These are phyloP conservation scores for Chionoecetes opilio DNA, from an alignment of 1,140 invertebrate genomes.

Conservation along the genomic window DNA sequence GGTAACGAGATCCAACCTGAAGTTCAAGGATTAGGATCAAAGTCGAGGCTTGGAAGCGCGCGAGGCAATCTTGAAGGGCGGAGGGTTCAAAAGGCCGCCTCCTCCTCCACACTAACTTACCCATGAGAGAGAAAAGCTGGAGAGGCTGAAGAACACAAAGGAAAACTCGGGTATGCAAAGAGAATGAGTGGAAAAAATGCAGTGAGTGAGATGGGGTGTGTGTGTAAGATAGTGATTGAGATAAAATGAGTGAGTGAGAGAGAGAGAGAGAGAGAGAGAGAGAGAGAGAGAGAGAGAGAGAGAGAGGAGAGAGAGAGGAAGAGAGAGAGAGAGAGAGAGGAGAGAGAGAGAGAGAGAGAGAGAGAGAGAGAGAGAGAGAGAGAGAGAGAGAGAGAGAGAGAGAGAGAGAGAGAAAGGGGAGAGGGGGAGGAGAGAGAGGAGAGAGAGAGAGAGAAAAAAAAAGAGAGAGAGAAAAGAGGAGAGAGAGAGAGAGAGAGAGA, in stretches of 20 bases:
- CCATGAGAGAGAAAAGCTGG: no score
- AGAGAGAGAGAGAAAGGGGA: neutral
- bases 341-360: no score
- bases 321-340: no score
- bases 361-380: neutral
- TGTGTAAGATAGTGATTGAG: no score
- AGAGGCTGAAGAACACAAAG: no score
- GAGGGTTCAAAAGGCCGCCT: neutral
- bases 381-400: neutral
- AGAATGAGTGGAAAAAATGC: no score
- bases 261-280: no score
- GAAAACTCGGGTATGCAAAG: no score
- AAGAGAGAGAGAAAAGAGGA: neutral
- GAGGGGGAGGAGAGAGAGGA: neutral
- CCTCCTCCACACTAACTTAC: neutral
- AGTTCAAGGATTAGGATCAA: slow-evolving; percentile 17
- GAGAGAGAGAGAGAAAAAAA: neutral
- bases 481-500: neutral
- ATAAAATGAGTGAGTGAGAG: no score
- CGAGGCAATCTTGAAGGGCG: neutral
- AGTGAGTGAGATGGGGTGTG: no score
- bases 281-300: no score
- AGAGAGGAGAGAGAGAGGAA: no score
- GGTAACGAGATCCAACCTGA: neutral
- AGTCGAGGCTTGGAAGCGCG: neutral